phyloP scores from a whole-genome alignment of 2,113 vertebrate genomes.

The Columbina picui region DNA sequence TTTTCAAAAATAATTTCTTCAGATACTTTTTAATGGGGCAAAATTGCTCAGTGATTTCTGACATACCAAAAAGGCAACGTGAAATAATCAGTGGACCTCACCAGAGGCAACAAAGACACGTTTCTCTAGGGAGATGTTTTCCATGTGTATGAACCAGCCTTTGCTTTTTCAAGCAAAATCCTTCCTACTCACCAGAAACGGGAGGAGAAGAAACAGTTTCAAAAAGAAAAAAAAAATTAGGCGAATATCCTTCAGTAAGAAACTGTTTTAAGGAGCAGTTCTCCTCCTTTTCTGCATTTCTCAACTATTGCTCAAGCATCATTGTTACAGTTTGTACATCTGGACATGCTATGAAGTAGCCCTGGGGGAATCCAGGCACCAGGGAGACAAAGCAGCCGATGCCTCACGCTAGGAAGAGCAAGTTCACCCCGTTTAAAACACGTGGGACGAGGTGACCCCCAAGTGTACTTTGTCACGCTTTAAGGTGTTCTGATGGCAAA shows the following conservation, averaged over 20 bases:
- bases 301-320: constrained; percentile 55
- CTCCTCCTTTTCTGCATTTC: constrained; percentile 12
- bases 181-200: background rate
- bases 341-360: background rate
- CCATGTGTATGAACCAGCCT: background rate
- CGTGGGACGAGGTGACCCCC: background rate
- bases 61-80: background rate
- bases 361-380: background rate
- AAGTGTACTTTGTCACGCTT: background rate
- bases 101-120: background rate
- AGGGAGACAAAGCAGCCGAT: background rate
- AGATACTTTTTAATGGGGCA: background rate
- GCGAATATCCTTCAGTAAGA: background rate
- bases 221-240: background rate
- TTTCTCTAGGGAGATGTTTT: background rate
- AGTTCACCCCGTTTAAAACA: background rate
- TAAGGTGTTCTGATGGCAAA: constrained; percentile 17
- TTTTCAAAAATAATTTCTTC: background rate
- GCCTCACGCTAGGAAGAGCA: background rate
- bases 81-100: background rate
- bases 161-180: background rate
- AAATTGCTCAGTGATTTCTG: background rate
- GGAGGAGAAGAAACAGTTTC: background rate
- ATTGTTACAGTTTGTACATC: constrained; percentile 50
- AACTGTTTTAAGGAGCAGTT: background rate